Percentiles rank a stretch among this genome's conserved stretches.
Evolutionary conservation across 2,797 vertebrate genomes (phyloP).

Genomic region (Bufotes viridis): DNA sequence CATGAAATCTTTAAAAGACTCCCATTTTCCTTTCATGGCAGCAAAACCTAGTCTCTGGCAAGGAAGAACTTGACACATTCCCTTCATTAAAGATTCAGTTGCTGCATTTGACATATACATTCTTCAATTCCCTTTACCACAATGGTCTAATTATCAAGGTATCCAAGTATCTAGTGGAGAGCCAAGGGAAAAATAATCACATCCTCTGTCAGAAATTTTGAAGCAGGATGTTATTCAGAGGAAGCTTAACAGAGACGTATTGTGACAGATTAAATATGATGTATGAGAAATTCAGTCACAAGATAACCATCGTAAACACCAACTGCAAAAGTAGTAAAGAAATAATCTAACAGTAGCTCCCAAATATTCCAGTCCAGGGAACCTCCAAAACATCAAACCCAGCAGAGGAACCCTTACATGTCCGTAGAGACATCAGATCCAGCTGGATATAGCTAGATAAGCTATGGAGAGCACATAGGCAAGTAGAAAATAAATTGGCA

Average conservation of each 20-base stretch:
- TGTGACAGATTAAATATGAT: slow-evolving; percentile 22
- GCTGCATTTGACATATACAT: slow-evolving; percentile 22
- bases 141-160: slow-evolving; percentile 48
- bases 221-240: neutral
- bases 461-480: too few species aligned
- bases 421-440: neutral
- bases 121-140: slow-evolving; percentile 19
- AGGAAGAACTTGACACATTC: slow-evolving; percentile 13
- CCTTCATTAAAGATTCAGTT: slow-evolving; percentile 28
- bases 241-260: slow-evolving; percentile 4
- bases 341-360: neutral
- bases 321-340: neutral
- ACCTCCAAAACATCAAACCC: neutral
- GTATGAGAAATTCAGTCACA: slow-evolving; percentile 18
- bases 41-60: slow-evolving; percentile 2
- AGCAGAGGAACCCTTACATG: neutral
- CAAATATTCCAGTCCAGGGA: neutral
- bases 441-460: too few species aligned
- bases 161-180: slow-evolving; percentile 23
- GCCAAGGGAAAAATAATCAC: slow-evolving; percentile 39
- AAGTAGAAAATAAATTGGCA: too few species aligned
- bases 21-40: slow-evolving; percentile 21
- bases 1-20: slow-evolving; percentile 3
- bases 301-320: slow-evolving; percentile 8
- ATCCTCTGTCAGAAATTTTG: slow-evolving; percentile 39